Evolutionary conservation across 2,113 vertebrate species (phyloP).

Genomic region (Crotalus viridis): DNA sequence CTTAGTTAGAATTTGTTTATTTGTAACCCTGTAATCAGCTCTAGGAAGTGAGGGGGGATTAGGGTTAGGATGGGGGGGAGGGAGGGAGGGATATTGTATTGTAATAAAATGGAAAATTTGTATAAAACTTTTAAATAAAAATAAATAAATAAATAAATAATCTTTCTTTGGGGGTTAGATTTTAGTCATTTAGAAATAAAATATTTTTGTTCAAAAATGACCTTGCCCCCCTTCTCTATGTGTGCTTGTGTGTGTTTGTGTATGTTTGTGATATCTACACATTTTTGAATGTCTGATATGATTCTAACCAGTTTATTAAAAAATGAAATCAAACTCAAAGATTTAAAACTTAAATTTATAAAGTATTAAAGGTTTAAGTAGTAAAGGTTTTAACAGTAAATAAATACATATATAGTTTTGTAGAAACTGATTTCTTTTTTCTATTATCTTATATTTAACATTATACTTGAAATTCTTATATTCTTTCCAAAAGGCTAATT

Average conservation of each 20-base stretch:
- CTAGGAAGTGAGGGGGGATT: no score
- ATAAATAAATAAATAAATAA: neutral
- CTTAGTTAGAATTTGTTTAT: no score
- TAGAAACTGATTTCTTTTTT: constrained; percentile 4
- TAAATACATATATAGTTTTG: constrained; percentile 6
- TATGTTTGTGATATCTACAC: neutral
- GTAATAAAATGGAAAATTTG: no score
- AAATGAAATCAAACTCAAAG: neutral
- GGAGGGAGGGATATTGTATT: no score
- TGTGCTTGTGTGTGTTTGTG: no score
- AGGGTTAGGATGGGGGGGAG: no score
- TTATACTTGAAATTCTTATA: constrained; percentile 13
- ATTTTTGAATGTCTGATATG: neutral
- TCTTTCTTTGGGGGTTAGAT: constrained; percentile 7
- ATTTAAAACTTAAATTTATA: neutral
- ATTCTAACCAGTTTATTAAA: constrained; percentile 14
- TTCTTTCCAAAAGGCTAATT: constrained; percentile 35
- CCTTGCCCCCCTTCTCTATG: neutral
- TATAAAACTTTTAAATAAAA: no score
- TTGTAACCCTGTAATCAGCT: no score
- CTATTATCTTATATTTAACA: constrained; percentile 38
- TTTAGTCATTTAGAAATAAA: constrained; percentile 27
- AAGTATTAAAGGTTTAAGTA: neutral
- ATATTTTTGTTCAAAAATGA: constrained; percentile 21
- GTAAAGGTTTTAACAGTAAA: neutral